Percentiles rank a stretch among this genome's conserved stretches.
Conservation (phyloP, 2,797 vertebrate genomes). For the Holocentrus rufus region DNA sequence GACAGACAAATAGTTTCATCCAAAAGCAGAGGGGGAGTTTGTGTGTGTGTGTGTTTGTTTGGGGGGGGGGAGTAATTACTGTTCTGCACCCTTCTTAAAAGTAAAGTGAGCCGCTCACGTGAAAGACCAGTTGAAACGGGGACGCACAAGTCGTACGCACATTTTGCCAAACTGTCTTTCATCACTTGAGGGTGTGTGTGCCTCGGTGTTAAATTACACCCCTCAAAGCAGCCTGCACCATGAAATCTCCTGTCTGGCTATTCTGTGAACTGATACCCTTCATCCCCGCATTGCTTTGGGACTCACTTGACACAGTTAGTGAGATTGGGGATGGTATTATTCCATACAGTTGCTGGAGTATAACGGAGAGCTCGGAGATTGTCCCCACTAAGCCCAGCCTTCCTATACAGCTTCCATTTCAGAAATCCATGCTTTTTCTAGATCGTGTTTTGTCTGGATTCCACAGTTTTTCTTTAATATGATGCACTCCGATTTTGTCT, state of each 20-base stretch:
- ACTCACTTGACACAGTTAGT: conserved; percentile 47
- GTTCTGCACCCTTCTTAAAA: conserved; percentile 1
- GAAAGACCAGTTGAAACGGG: conserved; percentile 22
- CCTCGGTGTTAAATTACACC: conserved; percentile 43
- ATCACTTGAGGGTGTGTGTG: conserved; percentile 12
- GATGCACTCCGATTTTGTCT: neutral
- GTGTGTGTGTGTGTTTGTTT: too few relatives aligned
- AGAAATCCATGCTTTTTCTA: neutral
- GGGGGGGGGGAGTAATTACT: neutral
- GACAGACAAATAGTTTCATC: neutral
- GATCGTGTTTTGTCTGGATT: neutral
- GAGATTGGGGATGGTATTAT: conserved; percentile 29
- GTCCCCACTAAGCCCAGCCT: conserved; percentile 1
- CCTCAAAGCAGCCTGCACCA: conserved; percentile 33
- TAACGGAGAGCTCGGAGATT: conserved; percentile 9
- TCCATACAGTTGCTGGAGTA: conserved; percentile 11
- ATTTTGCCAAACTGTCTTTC: conserved; percentile 29
- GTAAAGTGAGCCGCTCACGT: neutral
- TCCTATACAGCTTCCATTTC: neutral
- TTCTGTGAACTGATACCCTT: conserved; percentile 61
- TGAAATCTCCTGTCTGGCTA: conserved; percentile 48
- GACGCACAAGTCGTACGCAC: neutral
- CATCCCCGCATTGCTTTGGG: conserved; percentile 52
- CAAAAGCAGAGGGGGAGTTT: neutral
- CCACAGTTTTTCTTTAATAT: neutral